These are phyloP conservation scores for Ochotona curzoniae DNA, from an alignment of 2,113 vertebrate genomes.

Conservation along the genomic window DNA sequence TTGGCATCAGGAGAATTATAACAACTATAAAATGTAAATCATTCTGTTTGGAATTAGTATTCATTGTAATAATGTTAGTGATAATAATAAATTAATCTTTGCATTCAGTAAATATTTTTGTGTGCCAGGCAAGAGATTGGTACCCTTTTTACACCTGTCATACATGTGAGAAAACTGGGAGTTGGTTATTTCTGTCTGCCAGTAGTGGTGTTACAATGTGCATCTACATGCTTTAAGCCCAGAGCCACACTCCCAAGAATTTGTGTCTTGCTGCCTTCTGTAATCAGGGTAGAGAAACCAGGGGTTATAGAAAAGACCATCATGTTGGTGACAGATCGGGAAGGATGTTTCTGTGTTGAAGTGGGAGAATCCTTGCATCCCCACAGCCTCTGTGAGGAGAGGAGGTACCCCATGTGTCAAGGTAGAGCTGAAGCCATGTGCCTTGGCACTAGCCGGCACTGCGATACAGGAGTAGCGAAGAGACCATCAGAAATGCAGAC, in stretches of 20 bases:
- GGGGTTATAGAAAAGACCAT: neutral
- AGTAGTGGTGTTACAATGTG: neutral
- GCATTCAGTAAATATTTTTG: neutral
- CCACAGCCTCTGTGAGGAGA: neutral
- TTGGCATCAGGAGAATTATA: neutral
- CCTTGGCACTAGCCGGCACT: neutral
- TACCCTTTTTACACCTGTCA: neutral
- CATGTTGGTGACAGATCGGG: neutral
- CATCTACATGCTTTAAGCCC: neutral
- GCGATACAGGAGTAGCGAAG: fast-evolving
- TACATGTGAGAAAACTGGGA: neutral
- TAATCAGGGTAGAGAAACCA: neutral
- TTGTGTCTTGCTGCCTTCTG: neutral
- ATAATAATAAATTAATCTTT: fast-evolving
- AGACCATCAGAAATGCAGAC: neutral
- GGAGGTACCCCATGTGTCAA: neutral
- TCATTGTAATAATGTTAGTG: neutral
- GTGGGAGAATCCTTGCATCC: neutral
- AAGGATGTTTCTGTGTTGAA: neutral
- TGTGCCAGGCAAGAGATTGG: neutral
- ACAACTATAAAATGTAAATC: neutral
- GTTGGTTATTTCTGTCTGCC: neutral
- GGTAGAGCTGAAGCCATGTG: neutral
- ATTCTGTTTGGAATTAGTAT: neutral
- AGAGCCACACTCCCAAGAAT: neutral